Evolutionary conservation across 92 coral and sea anemone genomes (phyloP).

Genomic region (Micromussa lordhowensis): DNA sequence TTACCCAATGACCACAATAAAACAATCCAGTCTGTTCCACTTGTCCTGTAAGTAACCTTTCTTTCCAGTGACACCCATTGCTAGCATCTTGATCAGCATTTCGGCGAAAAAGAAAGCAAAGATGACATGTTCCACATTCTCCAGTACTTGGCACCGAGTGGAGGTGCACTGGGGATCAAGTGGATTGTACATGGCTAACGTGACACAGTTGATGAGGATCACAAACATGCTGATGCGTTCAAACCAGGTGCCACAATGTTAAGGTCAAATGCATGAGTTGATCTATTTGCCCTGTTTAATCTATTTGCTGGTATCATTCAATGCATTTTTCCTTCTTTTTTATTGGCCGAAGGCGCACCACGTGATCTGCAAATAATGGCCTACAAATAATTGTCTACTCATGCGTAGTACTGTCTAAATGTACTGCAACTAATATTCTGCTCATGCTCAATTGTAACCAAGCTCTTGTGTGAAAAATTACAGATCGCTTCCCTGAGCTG

Average conservation of each 20-base stretch:
- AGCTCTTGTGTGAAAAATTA: too few relatives aligned
- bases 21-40: slow-evolving; percentile 93
- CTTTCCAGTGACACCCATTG: slow-evolving; percentile 94
- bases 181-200: slow-evolving; percentile 93
- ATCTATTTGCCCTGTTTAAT: too few relatives aligned
- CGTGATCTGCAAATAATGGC: too few relatives aligned
- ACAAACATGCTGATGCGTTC: slow-evolving; percentile 95
- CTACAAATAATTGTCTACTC: too few relatives aligned
- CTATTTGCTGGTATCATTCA: too few relatives aligned
- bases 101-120: slow-evolving; percentile 90
- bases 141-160: slow-evolving; percentile 73
- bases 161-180: slow-evolving; percentile 68
- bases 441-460: too few relatives aligned
- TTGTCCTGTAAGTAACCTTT: slow-evolving; percentile 89
- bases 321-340: neutral
- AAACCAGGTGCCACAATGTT: slow-evolving; percentile 82
- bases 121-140: slow-evolving; percentile 75
- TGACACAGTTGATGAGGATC: slow-evolving; percentile 86
- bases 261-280: slow-evolving; percentile 39
- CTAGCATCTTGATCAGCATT: slow-evolving; percentile 91
- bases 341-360: neutral
- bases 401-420: too few relatives aligned
- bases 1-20: slow-evolving; percentile 93
- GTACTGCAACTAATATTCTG: too few relatives aligned
- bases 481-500: too few relatives aligned